Conservation (phyloP, 2,888 invertebrate genomes). For the Anaspis maculata region DNA sequence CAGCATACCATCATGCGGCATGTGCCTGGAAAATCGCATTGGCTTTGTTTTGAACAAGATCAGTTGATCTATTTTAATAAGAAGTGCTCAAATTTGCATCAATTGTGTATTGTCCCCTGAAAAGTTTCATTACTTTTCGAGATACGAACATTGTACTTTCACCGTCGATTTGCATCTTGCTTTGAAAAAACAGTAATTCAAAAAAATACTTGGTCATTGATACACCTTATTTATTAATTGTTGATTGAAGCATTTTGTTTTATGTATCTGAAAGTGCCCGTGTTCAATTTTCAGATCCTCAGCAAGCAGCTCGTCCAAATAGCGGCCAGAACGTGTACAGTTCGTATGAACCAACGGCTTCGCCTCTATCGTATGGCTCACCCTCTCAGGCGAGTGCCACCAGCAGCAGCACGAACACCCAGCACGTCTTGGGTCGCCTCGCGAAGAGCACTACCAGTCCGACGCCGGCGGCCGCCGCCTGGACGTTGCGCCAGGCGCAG, state of each 20-base stretch:
- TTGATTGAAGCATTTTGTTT: too few species aligned
- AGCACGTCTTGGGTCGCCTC: constrained; percentile 57
- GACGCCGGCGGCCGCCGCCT: constrained; percentile 59
- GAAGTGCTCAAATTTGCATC: too few species aligned
- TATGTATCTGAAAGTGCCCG: too few species aligned
- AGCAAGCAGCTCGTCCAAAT: constrained; percentile 54
- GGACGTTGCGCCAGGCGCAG: constrained; percentile 54
- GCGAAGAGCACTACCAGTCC: constrained; percentile 63
- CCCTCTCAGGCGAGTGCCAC: constrained; percentile 55
- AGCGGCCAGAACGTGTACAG: constrained; percentile 65
- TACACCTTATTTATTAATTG: too few species aligned
- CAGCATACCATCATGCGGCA: too few species aligned
- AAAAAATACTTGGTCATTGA: too few species aligned
- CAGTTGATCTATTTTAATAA: too few species aligned
- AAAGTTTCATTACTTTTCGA: constrained; percentile 1
- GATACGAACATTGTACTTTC: not conserved
- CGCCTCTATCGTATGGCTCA: constrained; percentile 58
- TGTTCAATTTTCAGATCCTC: constrained; percentile 34
- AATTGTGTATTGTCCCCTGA: too few species aligned
- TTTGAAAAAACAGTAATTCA: not conserved
- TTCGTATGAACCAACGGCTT: constrained; percentile 67
- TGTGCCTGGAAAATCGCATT: too few species aligned
- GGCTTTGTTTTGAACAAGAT: too few species aligned
- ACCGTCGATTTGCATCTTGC: not conserved
- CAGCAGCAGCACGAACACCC: constrained; percentile 48